Evolutionary conservation across 2,888 invertebrate species (phyloP), one percentile per base, ranked within the genome.

Genomic region (Drosophila colorata): DNA sequence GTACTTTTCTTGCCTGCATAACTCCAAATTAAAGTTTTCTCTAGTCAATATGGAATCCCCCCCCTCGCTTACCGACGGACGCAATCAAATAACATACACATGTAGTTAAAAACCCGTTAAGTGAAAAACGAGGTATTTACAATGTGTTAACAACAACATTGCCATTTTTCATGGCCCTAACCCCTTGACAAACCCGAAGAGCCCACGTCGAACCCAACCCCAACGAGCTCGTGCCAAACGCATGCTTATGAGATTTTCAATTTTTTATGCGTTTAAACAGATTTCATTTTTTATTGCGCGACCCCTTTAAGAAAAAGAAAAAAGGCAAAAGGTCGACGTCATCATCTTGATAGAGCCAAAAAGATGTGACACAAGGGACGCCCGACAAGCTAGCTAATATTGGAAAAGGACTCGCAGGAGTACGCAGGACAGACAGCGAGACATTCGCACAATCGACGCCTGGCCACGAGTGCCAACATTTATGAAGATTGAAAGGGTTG

Each of bases 401-500:
- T 74, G 71, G 58, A 31, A 51, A 76, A 60, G 57, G 51, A 63
- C 52, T 40, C 44, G 38, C 20, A 51, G 48, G 48, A 31, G 40
- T 55, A 53, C 44, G 38, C 20, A 51, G 48, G 44, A 31, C 44
- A 63, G 58, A 60, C 49, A 69, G 46, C 41, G 44, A 48, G 60
- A 69, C 28, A 28, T 28, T 28, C 28, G 28, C 37, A 38, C 81
- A 77, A 67, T 77, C 73, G 63, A 76, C 80, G 76, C 80, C 66
- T 65, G 41, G 78, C 66, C 74, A 65, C 85, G 89, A 88, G 84
- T 80, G 89, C 69, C 70, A 80, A 87, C 90, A 89, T 90, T 89
- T 90, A 89, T 90, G 90, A 89, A 90, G 90, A 91, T 91, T 88
- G 89, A 90, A 90, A 90, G 91, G 91, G 91, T 91, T 90, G 91